Percentiles rank a stretch among this genome's conserved stretches.
Evolutionary conservation across 2,888 invertebrate species (phyloP).

Genomic region (Drosophila ustulata): DNA sequence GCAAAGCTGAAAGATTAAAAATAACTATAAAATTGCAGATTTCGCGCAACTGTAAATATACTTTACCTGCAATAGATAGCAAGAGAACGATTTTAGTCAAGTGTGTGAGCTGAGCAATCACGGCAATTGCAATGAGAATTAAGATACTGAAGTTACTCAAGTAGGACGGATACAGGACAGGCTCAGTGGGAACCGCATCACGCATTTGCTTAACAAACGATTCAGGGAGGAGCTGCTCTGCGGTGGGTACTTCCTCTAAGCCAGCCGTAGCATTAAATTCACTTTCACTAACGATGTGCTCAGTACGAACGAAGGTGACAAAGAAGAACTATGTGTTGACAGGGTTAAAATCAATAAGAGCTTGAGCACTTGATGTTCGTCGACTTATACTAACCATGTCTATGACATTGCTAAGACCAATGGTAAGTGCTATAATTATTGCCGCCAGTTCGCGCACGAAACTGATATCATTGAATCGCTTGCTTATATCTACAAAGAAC

Average conservation of each 20-base stretch:
- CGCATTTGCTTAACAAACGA: conserved; percentile 71
- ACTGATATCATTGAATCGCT: conserved; percentile 87
- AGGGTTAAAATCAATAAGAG: conserved; percentile 37
- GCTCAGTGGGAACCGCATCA: conserved; percentile 68
- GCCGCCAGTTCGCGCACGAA: conserved; percentile 87
- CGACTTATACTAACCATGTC: conserved; percentile 87
- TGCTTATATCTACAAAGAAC: conserved; percentile 86
- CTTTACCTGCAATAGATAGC: conserved; percentile 86
- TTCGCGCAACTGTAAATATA: background rate
- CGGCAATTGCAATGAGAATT: conserved; percentile 89
- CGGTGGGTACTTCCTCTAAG: conserved; percentile 56
- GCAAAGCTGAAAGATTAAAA: conserved; percentile 82
- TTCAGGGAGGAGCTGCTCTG: conserved; percentile 69
- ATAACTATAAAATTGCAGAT: background rate
- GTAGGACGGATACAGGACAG: conserved; percentile 88
- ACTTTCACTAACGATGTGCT: conserved; percentile 77
- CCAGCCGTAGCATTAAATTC: conserved; percentile 73
- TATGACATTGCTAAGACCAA: conserved; percentile 87
- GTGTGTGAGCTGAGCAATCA: conserved; percentile 90
- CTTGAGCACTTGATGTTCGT: background rate
- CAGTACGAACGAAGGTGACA: conserved; percentile 71
- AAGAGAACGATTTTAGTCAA: conserved; percentile 89
- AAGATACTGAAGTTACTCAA: conserved; percentile 90
- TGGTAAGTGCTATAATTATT: conserved; percentile 86
- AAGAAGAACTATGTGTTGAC: conserved; percentile 62